Conservation (phyloP, 2,797 vertebrate species). For the Odontamblyopus lacepedii region DNA sequence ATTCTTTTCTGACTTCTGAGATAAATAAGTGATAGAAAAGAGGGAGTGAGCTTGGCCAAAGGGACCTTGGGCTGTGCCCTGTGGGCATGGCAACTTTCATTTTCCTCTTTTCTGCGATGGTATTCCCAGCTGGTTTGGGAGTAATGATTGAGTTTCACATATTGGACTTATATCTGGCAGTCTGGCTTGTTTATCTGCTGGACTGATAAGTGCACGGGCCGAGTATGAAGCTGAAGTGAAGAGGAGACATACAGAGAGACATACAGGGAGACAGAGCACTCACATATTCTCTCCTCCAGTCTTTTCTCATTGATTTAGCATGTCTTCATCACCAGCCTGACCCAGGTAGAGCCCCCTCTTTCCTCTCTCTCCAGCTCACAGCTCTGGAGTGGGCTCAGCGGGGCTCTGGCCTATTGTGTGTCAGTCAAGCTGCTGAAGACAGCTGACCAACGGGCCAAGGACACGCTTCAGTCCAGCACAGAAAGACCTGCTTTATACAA, state of each 20-base stretch:
- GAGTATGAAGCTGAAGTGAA: conserved; percentile 51
- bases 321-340: conserved; percentile 72
- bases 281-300: conserved; percentile 71
- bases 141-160: conserved; percentile 80
- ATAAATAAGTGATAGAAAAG: conserved; percentile 72
- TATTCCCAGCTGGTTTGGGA: conserved; percentile 71
- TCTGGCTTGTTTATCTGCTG: conserved; percentile 75
- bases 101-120: conserved; percentile 65
- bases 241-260: conserved; percentile 49
- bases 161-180: conserved; percentile 80
- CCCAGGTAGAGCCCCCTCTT: conserved; percentile 55
- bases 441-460: conserved; percentile 31
- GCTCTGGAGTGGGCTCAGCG: conserved; percentile 42
- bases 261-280: conserved; percentile 59
- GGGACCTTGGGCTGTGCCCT: conserved; percentile 74
- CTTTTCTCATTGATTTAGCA: conserved; percentile 76
- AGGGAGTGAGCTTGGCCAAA: conserved; percentile 71
- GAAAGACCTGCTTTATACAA: background rate
- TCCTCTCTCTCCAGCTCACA: conserved; percentile 54
- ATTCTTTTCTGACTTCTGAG: conserved; percentile 59
- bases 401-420: conserved; percentile 35
- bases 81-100: conserved; percentile 78
- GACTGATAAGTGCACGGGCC: conserved; percentile 67
- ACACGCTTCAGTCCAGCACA: conserved; percentile 19
- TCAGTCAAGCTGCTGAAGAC: conserved; percentile 50